phyloP scores from a whole-genome alignment of 1,140 invertebrate species.

The Choristoneura fumiferana region DNA sequence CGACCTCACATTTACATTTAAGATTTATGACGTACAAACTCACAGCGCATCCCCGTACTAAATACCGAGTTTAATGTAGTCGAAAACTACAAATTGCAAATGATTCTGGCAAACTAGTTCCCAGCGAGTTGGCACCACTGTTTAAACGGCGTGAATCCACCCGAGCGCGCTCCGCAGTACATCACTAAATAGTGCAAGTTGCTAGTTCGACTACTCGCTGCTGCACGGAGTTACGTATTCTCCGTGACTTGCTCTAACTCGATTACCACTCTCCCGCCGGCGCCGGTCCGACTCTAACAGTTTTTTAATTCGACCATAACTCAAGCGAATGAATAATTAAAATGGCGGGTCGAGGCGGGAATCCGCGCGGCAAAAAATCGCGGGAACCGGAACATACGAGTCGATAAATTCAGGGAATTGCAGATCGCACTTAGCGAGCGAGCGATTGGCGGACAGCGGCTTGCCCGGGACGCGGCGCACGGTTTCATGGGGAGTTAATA shows the following conservation, averaged over 20 bases:
- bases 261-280: constrained; percentile 69
- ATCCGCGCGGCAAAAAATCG: constrained; percentile 67
- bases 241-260: constrained; percentile 70
- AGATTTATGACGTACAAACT: too few species aligned
- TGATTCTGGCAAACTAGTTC: constrained; percentile 51
- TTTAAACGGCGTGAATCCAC: constrained; percentile 36
- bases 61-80: constrained; percentile 43
- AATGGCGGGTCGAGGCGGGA: constrained; percentile 62
- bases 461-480: not conserved
- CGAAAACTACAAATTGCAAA: constrained; percentile 57
- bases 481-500: not conserved
- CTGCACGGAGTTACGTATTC: constrained; percentile 64
- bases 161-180: constrained; percentile 20
- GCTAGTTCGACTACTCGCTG: constrained; percentile 22
- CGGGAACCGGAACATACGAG: constrained; percentile 41
- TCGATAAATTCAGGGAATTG: constrained; percentile 69
- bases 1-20: too few species aligned
- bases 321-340: constrained; percentile 79
- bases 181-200: constrained; percentile 8
- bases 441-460: not conserved
- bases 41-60: constrained; percentile 19
- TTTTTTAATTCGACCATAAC: constrained; percentile 80
- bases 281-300: constrained; percentile 76
- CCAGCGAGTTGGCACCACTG: constrained; percentile 45
- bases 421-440: constrained; percentile 62